Percentiles rank a stretch among this genome's conserved stretches.
Conservation (phyloP, 2,888 invertebrate genomes). For the Ganaspis brasiliensis region DNA sequence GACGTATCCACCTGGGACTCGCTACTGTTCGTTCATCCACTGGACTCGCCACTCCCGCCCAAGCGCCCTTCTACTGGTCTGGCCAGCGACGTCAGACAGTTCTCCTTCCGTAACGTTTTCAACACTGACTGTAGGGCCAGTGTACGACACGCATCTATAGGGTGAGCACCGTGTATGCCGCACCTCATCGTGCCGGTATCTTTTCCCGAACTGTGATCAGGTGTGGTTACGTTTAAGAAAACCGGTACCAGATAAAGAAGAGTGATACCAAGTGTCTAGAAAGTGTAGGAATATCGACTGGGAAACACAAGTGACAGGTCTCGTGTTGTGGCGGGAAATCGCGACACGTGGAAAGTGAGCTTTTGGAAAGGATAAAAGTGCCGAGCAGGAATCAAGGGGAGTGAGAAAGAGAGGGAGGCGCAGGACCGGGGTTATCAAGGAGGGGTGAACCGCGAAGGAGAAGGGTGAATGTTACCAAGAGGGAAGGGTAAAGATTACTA, state of each 20-base stretch:
- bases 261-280: background rate
- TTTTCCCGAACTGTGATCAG: constrained; percentile 8
- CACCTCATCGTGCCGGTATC: constrained; percentile 51
- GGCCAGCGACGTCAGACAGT: constrained; percentile 45
- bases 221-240: background rate
- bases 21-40: constrained; percentile 35
- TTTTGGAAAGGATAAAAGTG: background rate
- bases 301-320: background rate
- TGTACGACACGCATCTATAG: constrained; percentile 73
- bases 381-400: constrained; percentile 43
- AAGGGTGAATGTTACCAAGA: constrained; percentile 45
- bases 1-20: constrained; percentile 16
- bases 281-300: background rate
- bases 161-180: constrained; percentile 66
- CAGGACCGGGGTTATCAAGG: constrained; percentile 26
- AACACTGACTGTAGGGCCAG: constrained; percentile 71
- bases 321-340: constrained; percentile 46
- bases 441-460: constrained; percentile 37
- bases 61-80: constrained; percentile 48
- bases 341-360: constrained; percentile 50
- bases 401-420: constrained; percentile 50
- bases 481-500: constrained; percentile 48
- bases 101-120: constrained; percentile 61
- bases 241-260: too few relatives aligned
- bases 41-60: constrained; percentile 54